Percentiles rank a stretch among this genome's conserved stretches.
phyloP scores from a whole-genome alignment of 2,888 invertebrate species.

The Harpalus rufipes region DNA sequence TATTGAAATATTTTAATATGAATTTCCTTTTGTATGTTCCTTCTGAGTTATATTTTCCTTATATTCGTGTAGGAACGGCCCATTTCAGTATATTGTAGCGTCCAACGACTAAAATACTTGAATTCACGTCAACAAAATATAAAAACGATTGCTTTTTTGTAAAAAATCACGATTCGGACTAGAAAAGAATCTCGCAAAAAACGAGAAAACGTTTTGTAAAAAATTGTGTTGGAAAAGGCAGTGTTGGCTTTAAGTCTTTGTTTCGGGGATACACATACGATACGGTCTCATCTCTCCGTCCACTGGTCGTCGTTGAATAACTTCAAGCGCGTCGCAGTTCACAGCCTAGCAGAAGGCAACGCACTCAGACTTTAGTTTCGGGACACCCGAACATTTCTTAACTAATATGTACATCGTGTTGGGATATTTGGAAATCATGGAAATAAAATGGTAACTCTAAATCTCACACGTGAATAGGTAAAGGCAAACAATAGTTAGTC shows the following conservation, averaged over 20 bases:
- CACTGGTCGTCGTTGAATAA: conserved; percentile 64
- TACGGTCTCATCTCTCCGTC: conserved; percentile 37
- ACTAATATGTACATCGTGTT: conserved; percentile 68
- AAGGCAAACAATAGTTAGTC: conserved; percentile 66
- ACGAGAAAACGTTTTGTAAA: conserved; percentile 65
- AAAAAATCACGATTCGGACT: conserved; percentile 67
- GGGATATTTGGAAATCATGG: conserved; percentile 66
- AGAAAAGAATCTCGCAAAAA: conserved; percentile 67
- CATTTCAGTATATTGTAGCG: not conserved
- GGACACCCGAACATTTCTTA: conserved; percentile 71
- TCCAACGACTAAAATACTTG: conserved; percentile 59
- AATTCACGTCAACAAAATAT: conserved; percentile 62
- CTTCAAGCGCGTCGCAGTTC: conserved; percentile 71
- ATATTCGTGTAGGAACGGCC: not conserved
- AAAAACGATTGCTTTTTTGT: conserved; percentile 64
- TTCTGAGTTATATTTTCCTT: not conserved
- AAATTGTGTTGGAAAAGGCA: conserved; percentile 67
- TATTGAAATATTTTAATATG: too few relatives aligned
- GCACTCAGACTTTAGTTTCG: conserved; percentile 78
- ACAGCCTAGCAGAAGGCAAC: conserved; percentile 76
- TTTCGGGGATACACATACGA: conserved; percentile 42
- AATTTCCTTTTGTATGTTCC: not conserved
- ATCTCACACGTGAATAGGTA: conserved; percentile 67
- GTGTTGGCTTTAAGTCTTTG: conserved; percentile 67
- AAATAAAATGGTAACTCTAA: conserved; percentile 69